Conservation (phyloP, 2,113 vertebrate species). For the Pituophis catenifer region DNA sequence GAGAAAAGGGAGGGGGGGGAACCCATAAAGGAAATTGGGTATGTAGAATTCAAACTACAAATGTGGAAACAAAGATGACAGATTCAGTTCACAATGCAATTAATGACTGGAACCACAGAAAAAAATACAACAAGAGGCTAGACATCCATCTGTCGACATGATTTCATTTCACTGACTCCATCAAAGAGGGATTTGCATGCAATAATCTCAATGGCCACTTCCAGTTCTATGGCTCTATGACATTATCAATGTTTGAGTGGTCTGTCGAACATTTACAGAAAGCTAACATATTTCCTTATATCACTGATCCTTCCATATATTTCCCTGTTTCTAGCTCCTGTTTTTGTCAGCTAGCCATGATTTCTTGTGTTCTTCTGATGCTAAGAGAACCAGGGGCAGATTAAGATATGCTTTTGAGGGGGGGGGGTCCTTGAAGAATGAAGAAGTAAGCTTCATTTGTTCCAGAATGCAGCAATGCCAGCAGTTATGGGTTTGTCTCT, state of each 20-base stretch:
- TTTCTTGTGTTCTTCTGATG: neutral
- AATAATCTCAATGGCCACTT: neutral
- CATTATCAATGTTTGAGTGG: neutral
- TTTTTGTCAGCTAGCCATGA: neutral
- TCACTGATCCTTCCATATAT: too few species aligned
- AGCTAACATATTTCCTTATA: too few species aligned
- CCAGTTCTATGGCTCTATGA: neutral
- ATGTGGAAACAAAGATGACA: neutral
- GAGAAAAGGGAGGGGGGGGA: neutral
- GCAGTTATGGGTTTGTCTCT: neutral
- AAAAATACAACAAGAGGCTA: neutral
- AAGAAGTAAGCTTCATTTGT: neutral
- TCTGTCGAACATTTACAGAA: neutral
- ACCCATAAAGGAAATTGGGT: neutral
- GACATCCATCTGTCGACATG: neutral
- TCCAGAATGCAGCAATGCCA: neutral
- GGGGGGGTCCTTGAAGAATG: too few species aligned
- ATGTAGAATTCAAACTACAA: neutral
- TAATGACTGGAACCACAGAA: fast-evolving
- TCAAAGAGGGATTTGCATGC: neutral
- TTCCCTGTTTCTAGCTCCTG: too few species aligned
- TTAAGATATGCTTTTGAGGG: neutral
- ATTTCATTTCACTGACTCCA: neutral
- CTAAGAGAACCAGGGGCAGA: neutral
- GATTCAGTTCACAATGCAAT: neutral